Base-by-base conservation (phyloP, 2,888 invertebrate species). In the Cordilura impudica region DNA sequence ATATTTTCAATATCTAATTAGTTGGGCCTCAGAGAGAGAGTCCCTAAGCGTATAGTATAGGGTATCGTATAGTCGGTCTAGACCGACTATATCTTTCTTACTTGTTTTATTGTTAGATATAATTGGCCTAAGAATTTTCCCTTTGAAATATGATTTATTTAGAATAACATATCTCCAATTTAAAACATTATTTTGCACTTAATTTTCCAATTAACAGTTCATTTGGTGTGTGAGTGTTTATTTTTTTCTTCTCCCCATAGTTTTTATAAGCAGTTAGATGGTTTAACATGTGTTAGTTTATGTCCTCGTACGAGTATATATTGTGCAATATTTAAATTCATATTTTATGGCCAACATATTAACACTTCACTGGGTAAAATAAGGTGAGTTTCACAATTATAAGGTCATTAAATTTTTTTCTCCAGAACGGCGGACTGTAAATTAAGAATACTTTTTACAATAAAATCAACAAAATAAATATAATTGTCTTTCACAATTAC, bases 131-230 rank as follows among this genome's bases (percentile, higher is more conserved):
- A 16, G 31, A 35, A 26, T 39, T 54, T 29, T 23, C 61, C 12
- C 18, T 3, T 8, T 8, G 10, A 16, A 18, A 35, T 6, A 63
- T 45, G 21, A 26, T 47, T 49, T n/a, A n/a, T n/a, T n/a, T 65
- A 65, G 26, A 56, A 65, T 4, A 56, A 10, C 35, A 61, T 69
- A 18, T 56, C 49, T 56, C 47, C 56, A 61, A 63, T 69, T 63
- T 56, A 29, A 18, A 26, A 10, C 23, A 76, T 53, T 61, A 75
- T 69, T 63, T 76, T 76, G 63, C 70, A 65, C 70, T 76, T 51
- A 63, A 51, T 76, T 70, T 65, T 70, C 43, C 26, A 63, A 75
- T 69, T 69, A 69, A 69, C 61, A 75, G 49, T 54, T 31, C 54
- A 75, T 75, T 63, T 63, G 8, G 5, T 19, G 53, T 61, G 12